These are phyloP conservation scores for Perognathus longimembris DNA, from an alignment of 2,113 vertebrate species.

Conservation along the genomic window DNA sequence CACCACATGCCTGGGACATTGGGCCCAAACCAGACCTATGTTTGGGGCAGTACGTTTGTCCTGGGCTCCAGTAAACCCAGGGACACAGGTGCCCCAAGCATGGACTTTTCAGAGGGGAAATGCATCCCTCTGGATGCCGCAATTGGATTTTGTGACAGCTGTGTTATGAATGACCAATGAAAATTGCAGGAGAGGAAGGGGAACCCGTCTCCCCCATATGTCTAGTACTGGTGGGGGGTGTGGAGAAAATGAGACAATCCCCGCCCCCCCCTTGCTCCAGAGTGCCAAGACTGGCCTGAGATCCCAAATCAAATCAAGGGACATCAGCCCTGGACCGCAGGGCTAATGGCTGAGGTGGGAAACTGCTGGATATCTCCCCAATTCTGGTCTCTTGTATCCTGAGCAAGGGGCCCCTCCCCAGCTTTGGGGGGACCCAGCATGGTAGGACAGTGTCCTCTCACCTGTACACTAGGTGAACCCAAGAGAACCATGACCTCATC, in stretches of 20 bases:
- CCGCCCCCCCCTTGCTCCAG: background rate
- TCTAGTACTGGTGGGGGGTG: background rate
- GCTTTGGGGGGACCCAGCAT: background rate
- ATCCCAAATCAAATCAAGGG: accelerated
- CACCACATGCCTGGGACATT: too few species aligned
- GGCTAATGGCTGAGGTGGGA: background rate
- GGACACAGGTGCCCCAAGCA: background rate
- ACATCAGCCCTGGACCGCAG: background rate
- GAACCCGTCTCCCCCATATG: too few species aligned
- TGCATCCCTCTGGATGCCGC: too few species aligned
- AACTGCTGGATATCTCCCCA: accelerated
- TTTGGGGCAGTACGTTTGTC: too few species aligned
- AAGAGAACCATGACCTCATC: conserved; percentile 88
- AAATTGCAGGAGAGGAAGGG: too few species aligned
- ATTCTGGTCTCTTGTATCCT: background rate
- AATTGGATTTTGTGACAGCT: too few species aligned
- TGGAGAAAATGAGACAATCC: too few species aligned
- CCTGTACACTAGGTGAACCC: conserved; percentile 85
- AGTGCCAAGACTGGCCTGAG: background rate
- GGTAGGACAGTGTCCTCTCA: conserved; percentile 62
- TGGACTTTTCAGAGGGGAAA: background rate
- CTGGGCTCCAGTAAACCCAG: background rate
- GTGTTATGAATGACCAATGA: too few species aligned
- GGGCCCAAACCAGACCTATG: too few species aligned
- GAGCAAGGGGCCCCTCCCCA: background rate